phyloP scores from a whole-genome alignment of 2,113 vertebrate species.

The Thalassoma bifasciatum region DNA sequence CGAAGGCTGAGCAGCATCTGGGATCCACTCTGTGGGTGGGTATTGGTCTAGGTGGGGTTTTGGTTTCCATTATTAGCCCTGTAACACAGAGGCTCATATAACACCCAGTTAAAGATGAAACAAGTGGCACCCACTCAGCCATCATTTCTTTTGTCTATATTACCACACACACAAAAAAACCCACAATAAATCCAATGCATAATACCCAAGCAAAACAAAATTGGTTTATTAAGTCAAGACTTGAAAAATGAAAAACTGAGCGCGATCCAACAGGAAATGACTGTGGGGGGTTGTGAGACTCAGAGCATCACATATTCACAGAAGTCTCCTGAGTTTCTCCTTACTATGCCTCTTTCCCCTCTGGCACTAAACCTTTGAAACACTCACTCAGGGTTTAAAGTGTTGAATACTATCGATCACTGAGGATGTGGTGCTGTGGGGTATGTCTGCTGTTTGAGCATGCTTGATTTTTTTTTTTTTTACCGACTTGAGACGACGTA shows the following conservation, averaged over 20 bases:
- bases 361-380: constrained; percentile 62
- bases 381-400: constrained; percentile 62
- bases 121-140: constrained; percentile 8
- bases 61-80: constrained; percentile 22
- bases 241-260: constrained; percentile 1
- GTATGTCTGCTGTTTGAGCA: constrained; percentile 53
- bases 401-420: constrained; percentile 70
- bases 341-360: constrained; percentile 41
- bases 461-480: constrained; percentile 4
- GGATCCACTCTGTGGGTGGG: background rate
- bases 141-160: constrained; percentile 1
- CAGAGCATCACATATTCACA: constrained; percentile 46
- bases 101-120: constrained; percentile 58
- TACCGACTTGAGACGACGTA: constrained; percentile 28
- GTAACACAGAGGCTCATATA: constrained; percentile 46
- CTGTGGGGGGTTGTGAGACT: constrained; percentile 21
- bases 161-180: background rate
- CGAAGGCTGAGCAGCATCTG: background rate
- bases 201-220: constrained; percentile 29
- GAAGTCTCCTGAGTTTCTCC: constrained; percentile 33
- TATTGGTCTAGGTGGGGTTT: background rate
- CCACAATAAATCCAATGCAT: background rate
- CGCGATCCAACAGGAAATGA: constrained; percentile 47
- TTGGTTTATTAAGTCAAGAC: background rate
- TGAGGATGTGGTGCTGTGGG: constrained; percentile 56